Base-by-base conservation (phyloP, 2,888 invertebrate species). In the Drosophila prostipennis region DNA sequence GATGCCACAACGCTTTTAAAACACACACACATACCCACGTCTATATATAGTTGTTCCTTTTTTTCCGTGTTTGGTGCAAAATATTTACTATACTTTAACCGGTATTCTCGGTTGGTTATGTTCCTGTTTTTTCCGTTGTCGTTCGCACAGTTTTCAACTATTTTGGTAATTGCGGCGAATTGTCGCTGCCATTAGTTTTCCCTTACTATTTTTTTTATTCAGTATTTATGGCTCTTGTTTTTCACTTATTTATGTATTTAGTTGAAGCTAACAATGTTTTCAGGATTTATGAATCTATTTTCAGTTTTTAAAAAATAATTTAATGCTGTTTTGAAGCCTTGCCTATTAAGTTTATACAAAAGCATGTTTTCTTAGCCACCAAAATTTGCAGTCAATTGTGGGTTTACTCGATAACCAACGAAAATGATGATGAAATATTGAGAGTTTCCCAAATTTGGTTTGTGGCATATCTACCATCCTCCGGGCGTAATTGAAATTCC, bases 401-500 rank as follows among this genome's bases (percentile, higher is more conserved):
- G 29, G 7, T 7, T 29, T 16, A 46, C 14, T 29, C 32, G 29
- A 32, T 32, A 16, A 16, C 48, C 6, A 2, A 39, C 6, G 45
- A 59, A 39, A 40, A 16, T 13, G 32, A n/a, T n/a, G 40, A n/a
- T 48, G 40, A 19, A 48, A 34, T 13, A 48, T 34, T 34, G 34
- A 7, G 11, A 16, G 23, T 16, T 46, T 42, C 32, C n/a, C 40
- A 40, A 32, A 45, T 58, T 48, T 13, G 52, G 37, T 10, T 39
- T 63, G 13, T 39, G 23, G 40, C 26, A 45, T 32, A 19, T 42
- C 40, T 19, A 19, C 14, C 14, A 58, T 53, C 29, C 55, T 49
- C 52, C 55, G 32, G 29, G 72, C 53, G 80, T 82, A 86, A 82
- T 82, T 82, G 81, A 83, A 82, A 82, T 78, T 80, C 58, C 74